phyloP scores from a whole-genome alignment of 2,888 invertebrate genomes.

The Cerastis rubricosa region DNA sequence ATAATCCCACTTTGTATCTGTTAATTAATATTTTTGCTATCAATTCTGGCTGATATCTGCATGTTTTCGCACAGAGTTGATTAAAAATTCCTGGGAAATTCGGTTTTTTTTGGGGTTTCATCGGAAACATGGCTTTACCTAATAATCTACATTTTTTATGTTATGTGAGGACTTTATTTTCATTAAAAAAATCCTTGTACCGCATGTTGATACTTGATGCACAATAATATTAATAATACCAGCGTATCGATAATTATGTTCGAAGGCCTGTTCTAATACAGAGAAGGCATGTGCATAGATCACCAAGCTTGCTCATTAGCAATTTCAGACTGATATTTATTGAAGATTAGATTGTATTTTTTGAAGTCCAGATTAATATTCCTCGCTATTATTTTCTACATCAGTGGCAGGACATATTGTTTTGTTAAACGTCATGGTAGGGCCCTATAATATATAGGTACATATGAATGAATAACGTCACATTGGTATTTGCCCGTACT shows the following conservation, averaged over 20 bases:
- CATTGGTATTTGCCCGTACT: background rate
- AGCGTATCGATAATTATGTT: too few relatives aligned
- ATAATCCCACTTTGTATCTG: slow-evolving; percentile 56
- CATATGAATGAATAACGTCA: background rate
- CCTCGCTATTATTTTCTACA: too few relatives aligned
- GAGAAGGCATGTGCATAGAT: too few relatives aligned
- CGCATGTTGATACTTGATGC: background rate
- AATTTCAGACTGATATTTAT: too few relatives aligned
- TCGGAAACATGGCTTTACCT: background rate
- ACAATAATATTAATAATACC: background rate
- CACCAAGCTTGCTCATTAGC: too few relatives aligned
- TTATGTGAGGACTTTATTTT: background rate
- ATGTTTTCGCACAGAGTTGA: background rate
- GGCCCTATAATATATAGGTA: background rate
- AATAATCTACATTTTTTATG: too few relatives aligned
- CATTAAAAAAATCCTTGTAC: too few relatives aligned
- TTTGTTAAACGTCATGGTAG: background rate
- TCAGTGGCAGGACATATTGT: too few relatives aligned
- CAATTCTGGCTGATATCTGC: background rate
- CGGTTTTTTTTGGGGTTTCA: background rate
- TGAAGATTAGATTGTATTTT: too few relatives aligned
- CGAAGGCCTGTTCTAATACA: too few relatives aligned
- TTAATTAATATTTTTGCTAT: slow-evolving; percentile 48
- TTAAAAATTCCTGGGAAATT: background rate
- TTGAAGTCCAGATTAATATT: too few relatives aligned